phyloP scores from a whole-genome alignment of 2,113 vertebrate species.

The Acrocephalus arundinaceus region DNA sequence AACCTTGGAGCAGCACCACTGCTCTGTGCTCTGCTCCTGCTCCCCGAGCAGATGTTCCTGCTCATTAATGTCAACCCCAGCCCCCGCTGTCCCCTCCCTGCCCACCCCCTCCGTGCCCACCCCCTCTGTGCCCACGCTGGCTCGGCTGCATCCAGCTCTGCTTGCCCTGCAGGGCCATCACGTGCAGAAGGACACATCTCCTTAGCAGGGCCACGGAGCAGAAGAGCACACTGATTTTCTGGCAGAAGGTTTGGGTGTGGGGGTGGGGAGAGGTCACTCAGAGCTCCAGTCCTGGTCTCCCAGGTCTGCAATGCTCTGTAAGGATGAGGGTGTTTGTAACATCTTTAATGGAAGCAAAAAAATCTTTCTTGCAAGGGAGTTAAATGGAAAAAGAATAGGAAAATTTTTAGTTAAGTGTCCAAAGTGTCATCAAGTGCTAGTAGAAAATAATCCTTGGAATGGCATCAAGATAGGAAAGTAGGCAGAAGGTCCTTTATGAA shows the following conservation, averaged over 20 bases:
- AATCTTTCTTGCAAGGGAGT: not conserved
- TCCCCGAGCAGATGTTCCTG: not conserved
- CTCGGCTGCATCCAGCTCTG: not conserved
- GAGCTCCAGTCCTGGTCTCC: not conserved
- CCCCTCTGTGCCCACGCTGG: too few relatives aligned
- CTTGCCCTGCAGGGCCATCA: not conserved
- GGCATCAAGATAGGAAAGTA: not conserved
- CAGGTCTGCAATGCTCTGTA: not conserved
- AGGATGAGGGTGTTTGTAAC: not conserved
- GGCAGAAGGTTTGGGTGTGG: not conserved
- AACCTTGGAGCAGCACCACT: rapidly evolving
- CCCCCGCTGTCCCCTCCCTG: not conserved
- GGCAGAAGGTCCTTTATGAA: not conserved
- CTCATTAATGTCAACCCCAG: not conserved
- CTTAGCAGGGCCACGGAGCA: not conserved
- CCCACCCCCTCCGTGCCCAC: not conserved
- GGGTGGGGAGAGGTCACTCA: not conserved
- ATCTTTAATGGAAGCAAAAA: not conserved
- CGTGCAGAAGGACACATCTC: rapidly evolving
- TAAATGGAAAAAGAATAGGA: not conserved
- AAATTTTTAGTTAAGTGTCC: not conserved
- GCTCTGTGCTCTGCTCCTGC: not conserved
- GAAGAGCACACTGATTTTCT: not conserved
- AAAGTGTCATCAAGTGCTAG: too few relatives aligned
- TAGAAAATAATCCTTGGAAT: not conserved